phyloP scores from a whole-genome alignment of 2,113 vertebrate genomes.

The Sarotherodon lohbergeri region DNA sequence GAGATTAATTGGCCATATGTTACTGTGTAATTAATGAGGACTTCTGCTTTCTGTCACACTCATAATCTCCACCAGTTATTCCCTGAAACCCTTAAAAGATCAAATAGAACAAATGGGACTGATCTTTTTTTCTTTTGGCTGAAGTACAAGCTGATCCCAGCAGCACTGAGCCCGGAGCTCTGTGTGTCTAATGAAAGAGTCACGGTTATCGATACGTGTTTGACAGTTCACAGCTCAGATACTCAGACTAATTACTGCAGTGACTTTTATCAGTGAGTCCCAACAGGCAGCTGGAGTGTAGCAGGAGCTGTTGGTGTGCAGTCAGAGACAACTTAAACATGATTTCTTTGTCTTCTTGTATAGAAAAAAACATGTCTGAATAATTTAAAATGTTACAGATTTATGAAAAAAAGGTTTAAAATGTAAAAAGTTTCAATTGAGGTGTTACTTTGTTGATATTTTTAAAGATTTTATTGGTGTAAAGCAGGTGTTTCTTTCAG shows the following conservation, averaged over 20 bases:
- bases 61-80: not conserved
- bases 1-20: not conserved
- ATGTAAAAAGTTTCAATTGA: not conserved
- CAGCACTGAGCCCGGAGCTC: not conserved
- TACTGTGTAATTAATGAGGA: not conserved
- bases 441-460: not conserved
- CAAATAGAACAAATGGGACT: not conserved
- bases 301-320: not conserved
- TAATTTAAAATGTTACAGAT: not conserved
- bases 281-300: not conserved
- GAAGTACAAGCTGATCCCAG: not conserved
- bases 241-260: not conserved
- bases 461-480: not conserved
- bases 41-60: not conserved
- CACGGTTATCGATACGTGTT: not conserved
- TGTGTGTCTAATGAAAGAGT: not conserved
- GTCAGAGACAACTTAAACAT: fast-evolving
- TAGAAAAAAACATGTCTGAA: fast-evolving
- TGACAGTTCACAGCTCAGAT: not conserved
- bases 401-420: not conserved
- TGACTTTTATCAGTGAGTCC: not conserved
- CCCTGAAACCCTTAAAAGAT: not conserved
- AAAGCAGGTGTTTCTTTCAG: not conserved
- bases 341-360: not conserved
- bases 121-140: not conserved